Evolutionary conservation across 2,113 vertebrate genomes (phyloP), one percentile per base, ranked within the genome.

Genomic region (Jacana jacana): DNA sequence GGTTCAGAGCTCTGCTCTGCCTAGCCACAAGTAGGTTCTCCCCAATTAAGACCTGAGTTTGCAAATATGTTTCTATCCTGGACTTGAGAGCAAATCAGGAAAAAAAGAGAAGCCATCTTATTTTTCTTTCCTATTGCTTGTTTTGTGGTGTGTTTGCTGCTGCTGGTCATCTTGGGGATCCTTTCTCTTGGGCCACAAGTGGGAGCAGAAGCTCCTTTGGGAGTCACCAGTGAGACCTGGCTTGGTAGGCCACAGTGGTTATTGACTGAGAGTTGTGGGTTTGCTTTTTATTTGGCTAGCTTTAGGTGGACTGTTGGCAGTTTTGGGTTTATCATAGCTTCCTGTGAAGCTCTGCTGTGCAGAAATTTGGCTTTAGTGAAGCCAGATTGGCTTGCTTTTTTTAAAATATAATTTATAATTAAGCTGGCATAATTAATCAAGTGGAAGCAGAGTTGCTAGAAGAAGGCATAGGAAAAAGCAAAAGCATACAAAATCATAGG

Each of bases 121-220:
- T 58, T 39, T 89, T 75, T 54, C 18, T 39, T 24, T 68, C 22
- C 4, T 28, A 7, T 9, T 13, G 2, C 28, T 83, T 64, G 13
- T 66, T 73, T 63, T 10, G 1, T 28, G 4, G 20, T 61, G n/a
- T 37, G 3, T 3, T 57, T 79, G 70, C 24, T 25, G 12, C 6
- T 52, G 25, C 5, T 3, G 4, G 16, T 31, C 7, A 4, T 33
- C 9, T 61, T 0, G 0, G 35, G 10, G 12, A 35, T 57, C 17
- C 31, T 40, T 81, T 88, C 15, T 10, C 5, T 5, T 5, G 23
- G 55, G 58, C 23, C 7, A 5, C 18, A 10, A 75, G 22, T 27
- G 8, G 39, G 20, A 79, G 13, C 33, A 69, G 42, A 58, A 78
- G 6, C 17, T 91, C 23, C 19, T 63, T 49, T 77, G 55, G 51